Evolutionary conservation across 2,888 invertebrate species (phyloP).

Genomic region (Pachymerium ferrugineum): DNA sequence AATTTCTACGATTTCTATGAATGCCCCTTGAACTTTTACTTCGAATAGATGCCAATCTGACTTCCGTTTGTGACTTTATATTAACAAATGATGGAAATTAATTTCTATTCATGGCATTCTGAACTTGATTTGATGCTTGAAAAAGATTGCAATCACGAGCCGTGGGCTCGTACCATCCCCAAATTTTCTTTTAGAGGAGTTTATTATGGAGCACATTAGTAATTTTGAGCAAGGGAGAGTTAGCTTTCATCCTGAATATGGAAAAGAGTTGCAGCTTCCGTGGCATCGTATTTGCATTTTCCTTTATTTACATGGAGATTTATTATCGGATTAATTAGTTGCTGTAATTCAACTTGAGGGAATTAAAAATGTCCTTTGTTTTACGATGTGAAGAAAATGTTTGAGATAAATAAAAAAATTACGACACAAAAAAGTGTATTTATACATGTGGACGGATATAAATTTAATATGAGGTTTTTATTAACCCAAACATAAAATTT

Average conservation of each 20-base stretch:
- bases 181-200: constrained; percentile 10
- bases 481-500: neutral
- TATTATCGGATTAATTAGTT: constrained; percentile 22
- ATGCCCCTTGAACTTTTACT: constrained; percentile 8
- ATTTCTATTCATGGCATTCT: constrained; percentile 21
- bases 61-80: constrained; percentile 10
- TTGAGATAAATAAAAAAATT: neutral
- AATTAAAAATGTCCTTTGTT: constrained; percentile 5
- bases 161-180: neutral
- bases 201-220: constrained; percentile 16
- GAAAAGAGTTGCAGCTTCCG: constrained; percentile 18
- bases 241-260: constrained; percentile 17
- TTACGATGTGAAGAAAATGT: constrained; percentile 10
- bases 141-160: neutral
- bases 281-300: constrained; percentile 5
- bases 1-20: constrained; percentile 1
- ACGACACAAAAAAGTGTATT: neutral
- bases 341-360: constrained; percentile 1
- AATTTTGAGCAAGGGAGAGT: neutral
- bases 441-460: neutral
- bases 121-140: constrained; percentile 10
- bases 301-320: constrained; percentile 23
- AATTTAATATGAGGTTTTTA: constrained; percentile 10
- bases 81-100: constrained; percentile 11
- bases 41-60: constrained; percentile 2